Evolutionary conservation across 2,113 vertebrate species (phyloP).

Genomic region (Pavo muticus): DNA sequence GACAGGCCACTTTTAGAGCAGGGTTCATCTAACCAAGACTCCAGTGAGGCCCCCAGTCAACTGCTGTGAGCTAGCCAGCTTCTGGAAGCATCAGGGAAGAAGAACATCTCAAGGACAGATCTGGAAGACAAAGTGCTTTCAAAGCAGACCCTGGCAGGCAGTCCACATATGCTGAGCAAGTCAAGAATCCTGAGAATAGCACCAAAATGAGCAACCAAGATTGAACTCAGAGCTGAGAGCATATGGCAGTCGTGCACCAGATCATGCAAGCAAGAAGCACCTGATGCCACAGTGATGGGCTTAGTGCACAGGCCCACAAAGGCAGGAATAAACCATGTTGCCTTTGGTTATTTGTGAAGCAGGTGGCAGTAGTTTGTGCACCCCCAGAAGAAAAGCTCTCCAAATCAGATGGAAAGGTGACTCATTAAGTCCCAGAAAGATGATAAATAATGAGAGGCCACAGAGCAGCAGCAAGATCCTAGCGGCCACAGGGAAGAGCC

Average conservation of each 20-base stretch:
- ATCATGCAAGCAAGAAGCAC: rapidly evolving
- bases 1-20: not conserved
- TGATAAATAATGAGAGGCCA: constrained; percentile 26
- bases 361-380: constrained; percentile 5
- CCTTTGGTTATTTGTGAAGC: constrained; percentile 42
- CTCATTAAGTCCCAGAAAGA: constrained; percentile 21
- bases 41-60: not conserved
- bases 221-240: not conserved
- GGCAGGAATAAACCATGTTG: not conserved
- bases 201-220: not conserved
- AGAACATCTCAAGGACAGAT: not conserved
- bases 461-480: not conserved
- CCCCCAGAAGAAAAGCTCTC: not conserved
- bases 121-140: not conserved
- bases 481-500: not conserved
- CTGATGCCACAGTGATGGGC: not conserved
- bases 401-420: not conserved
- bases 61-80: not conserved
- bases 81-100: constrained; percentile 1
- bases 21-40: not conserved
- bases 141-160: not conserved
- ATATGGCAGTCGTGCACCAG: rapidly evolving
- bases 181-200: not conserved
- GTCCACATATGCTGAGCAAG: not conserved
- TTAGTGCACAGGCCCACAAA: constrained; percentile 3